phyloP scores from a whole-genome alignment of 2,888 invertebrate genomes.

The Steinernema hermaphroditum region DNA sequence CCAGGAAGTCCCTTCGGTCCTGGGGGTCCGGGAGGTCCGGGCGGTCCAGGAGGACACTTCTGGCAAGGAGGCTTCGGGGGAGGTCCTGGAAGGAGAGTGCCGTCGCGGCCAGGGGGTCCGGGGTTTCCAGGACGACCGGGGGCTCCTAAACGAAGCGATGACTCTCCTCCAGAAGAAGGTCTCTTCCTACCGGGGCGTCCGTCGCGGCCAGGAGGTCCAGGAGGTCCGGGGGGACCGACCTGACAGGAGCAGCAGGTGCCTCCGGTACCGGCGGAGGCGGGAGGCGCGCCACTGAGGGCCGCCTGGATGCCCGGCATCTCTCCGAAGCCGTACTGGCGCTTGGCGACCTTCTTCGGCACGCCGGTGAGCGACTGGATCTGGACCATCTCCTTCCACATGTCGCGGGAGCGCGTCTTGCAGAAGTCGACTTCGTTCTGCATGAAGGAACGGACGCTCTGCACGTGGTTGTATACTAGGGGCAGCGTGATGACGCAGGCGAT shows the following conservation, averaged over 20 bases:
- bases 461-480: conserved; percentile 66
- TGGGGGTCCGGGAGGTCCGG: conserved; percentile 61
- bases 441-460: conserved; percentile 64
- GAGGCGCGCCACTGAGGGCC: not conserved
- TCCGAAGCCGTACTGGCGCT: conserved; percentile 38
- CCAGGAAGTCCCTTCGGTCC: conserved; percentile 61
- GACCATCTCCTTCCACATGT: conserved; percentile 67
- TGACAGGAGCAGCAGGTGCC: conserved; percentile 64
- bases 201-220: conserved; percentile 57
- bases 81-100: conserved; percentile 64
- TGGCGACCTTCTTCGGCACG: conserved; percentile 40
- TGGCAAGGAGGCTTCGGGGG: conserved; percentile 67
- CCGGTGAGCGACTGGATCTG: conserved; percentile 61
- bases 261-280: conserved; percentile 41
- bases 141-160: conserved; percentile 43
- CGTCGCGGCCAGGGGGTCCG: conserved; percentile 59
- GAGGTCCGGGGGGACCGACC: conserved; percentile 60
- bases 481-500: conserved; percentile 64
- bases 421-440: conserved; percentile 67
- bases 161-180: too few species aligned
- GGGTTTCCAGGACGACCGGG: conserved; percentile 63
- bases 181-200: conserved; percentile 52
- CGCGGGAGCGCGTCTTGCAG: conserved; percentile 66
- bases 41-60: conserved; percentile 59
- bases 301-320: conserved; percentile 35